Base-by-base conservation (phyloP, 2,797 vertebrate species). In the Caiman crocodilus region DNA sequence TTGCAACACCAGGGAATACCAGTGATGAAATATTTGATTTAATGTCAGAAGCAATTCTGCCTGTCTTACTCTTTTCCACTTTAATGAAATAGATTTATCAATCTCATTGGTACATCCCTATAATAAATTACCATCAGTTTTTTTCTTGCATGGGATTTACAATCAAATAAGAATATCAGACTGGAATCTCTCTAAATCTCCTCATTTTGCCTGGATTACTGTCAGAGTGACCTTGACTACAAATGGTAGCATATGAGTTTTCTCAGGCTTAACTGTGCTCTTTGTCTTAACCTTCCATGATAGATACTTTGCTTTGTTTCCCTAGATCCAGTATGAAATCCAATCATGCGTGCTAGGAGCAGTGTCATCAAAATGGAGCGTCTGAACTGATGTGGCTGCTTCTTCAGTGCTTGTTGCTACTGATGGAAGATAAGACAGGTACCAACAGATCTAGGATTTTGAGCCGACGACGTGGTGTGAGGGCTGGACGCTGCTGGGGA, bases 1-100 rank as follows among this genome's bases (percentile, higher is more conserved):
- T 13, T 0, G 0, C 30, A 25, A 42, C 16, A 23, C 35, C 0
- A 3, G 16, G 8, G 76, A 32, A 50, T 15, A 5, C 26, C n/a
- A 76, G n/a, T 58, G 75, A 18, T 20, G 7, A 65, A 74, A 16
- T 4, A 76, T 28, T 7, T 17, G 13, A 23, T 32, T 63, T 17
- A 50, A 15, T 21, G 25, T 16, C 56, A 74, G 28, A 50, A 10
- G 12, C 32, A 74, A 18, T 12, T 2, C 30, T 3, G 65, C 9
- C 4, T 20, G 56, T 30, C 10, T 1, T 73, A 16, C 6, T 57
- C 26, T 57, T 80, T 57, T n/a, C 26, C 16, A 1, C 0, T 5
- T 8, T 6, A 28, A 57, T 4, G 42, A 75, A 64, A 42, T 7
- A 73, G 3, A 82, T 63, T 35, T 82, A 6, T 4, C 75, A 42